Percentiles rank a stretch among this genome's conserved stretches.
Conservation (phyloP, 1,140 invertebrate genomes). For the Cherax quadricarinatus region DNA sequence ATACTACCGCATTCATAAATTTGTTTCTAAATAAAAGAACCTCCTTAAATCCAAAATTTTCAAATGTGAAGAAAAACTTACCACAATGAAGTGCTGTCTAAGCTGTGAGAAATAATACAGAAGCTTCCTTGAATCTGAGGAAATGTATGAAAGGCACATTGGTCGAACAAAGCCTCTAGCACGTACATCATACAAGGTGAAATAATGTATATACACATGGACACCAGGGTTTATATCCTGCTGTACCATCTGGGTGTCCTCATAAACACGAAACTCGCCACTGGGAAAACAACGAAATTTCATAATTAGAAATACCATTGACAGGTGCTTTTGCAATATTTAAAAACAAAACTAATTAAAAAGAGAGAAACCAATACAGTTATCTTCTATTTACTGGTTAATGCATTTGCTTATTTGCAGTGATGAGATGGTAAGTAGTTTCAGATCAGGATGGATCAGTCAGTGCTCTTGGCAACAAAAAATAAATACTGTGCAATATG, state of each 20-base stretch:
- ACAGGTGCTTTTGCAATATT: not conserved
- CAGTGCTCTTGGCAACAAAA: too few relatives aligned
- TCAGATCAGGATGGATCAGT: too few relatives aligned
- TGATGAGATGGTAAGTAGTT: too few relatives aligned
- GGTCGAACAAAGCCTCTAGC: conserved; percentile 62
- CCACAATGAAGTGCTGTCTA: conserved; percentile 38
- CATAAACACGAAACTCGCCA: conserved; percentile 62
- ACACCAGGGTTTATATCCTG: conserved; percentile 53
- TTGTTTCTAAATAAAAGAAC: not conserved
- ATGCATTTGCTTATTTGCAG: too few relatives aligned
- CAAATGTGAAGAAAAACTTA: conserved; percentile 7
- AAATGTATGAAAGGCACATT: conserved; percentile 62
- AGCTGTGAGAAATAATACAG: conserved; percentile 52
- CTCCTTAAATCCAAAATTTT: not conserved
- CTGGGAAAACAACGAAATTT: not conserved
- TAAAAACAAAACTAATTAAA: not conserved
- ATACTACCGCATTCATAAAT: not conserved
- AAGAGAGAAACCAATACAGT: not conserved
- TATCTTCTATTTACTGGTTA: too few relatives aligned
- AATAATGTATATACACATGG: conserved; percentile 63
- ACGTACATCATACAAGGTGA: conserved; percentile 61
- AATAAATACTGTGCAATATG: too few relatives aligned
- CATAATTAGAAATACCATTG: too few relatives aligned
- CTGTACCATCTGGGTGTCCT: conserved; percentile 57
- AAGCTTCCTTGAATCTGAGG: conserved; percentile 46